Evolutionary conservation across 2,888 invertebrate species (phyloP), one percentile per base, ranked within the genome.

Genomic region (Xylota sylvarum): DNA sequence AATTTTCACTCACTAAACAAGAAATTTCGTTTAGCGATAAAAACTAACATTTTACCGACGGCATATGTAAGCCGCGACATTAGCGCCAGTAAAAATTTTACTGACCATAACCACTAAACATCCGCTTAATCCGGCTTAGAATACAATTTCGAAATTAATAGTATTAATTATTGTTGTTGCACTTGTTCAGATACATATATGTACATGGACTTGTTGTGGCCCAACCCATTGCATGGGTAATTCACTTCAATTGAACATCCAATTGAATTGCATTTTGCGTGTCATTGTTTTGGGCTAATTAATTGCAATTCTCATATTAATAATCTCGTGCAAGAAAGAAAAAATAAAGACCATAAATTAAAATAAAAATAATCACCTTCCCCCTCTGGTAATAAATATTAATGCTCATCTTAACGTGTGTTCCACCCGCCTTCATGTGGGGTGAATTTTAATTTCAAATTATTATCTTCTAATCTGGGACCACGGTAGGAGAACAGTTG

Each of bases 291-390:
- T 76, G 27, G 50, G 35, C 35, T 84, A 69, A 73, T 78, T 84
- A 81, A 85, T 65, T 85, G 35, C 37, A 85, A 80, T 76, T 77
- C 72, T 50, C 70, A 60, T 65, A 40, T 40, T 50, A 69, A 58
- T 58, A 50, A 65, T 72, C 12, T 37, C 69, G 55, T 50, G 62
- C 37, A 64, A 70, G 37, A 52, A 50, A 48, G 19, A 32, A 55
- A 58, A 19, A 60, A n/a, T 23, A 32, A 48, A 74, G 17, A 80
- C 5, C n/a, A 48, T 14, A 60, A 70, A 56, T 50, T 48, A 52
- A 40, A 60, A n/a, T 27, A 55, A 78, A 67, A 55, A 74, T 62
- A 27, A 69, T 62, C 52, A 78, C 60, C 70, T 56, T 77, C 64
- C 32, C 69, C 43, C 32, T 46, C 19, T 37, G 4, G 43, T 23